These are phyloP conservation scores for Acestrorhynchus altus DNA, from an alignment of 2,797 vertebrate species.

Conservation along the genomic window DNA sequence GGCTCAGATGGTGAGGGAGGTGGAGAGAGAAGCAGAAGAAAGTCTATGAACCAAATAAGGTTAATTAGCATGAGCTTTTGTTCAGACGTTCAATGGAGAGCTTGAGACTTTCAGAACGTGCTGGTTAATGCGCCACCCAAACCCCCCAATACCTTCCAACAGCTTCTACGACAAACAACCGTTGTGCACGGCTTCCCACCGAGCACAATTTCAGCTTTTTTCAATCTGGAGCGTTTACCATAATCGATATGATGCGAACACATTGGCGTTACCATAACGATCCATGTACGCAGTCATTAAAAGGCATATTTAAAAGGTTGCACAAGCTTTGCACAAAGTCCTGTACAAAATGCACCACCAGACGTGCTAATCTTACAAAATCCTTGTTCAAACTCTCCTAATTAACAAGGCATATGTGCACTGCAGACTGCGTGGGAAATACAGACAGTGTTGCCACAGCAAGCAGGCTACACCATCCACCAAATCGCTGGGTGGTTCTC, in stretches of 20 bases:
- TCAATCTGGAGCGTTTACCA: background rate
- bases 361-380: background rate
- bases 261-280: background rate
- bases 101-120: slow-evolving; percentile 35
- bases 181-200: slow-evolving; percentile 35
- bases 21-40: slow-evolving; percentile 33
- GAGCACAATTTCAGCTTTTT: background rate
- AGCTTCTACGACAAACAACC: slow-evolving; percentile 3
- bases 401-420: background rate
- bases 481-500: slow-evolving; percentile 66
- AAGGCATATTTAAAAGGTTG: background rate
- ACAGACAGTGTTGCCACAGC: slow-evolving; percentile 42
- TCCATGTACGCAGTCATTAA: background rate
- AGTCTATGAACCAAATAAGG: slow-evolving; percentile 41
- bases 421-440: background rate
- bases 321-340: background rate
- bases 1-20: slow-evolving; percentile 33
- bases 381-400: background rate
- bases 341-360: background rate
- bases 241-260: background rate
- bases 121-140: slow-evolving; percentile 47
- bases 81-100: slow-evolving; percentile 32
- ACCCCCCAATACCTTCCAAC: slow-evolving; percentile 26
- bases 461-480: slow-evolving; percentile 61
- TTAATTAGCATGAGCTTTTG: slow-evolving; percentile 54